phyloP scores from a whole-genome alignment of 1,140 invertebrate genomes.

The Drosophila sp. region DNA sequence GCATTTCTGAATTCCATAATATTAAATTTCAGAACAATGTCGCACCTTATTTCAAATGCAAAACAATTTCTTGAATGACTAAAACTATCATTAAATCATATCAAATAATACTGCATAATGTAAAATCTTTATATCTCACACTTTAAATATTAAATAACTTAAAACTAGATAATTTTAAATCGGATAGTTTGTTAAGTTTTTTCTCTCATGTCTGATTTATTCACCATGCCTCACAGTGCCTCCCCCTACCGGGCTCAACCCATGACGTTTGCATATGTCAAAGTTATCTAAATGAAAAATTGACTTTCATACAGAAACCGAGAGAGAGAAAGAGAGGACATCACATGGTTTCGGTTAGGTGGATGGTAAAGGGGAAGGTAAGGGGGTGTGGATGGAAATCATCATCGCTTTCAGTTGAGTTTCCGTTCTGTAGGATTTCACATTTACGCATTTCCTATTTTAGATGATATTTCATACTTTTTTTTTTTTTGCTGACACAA shows the following conservation, averaged over 20 bases:
- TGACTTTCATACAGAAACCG: slow-evolving; percentile 71
- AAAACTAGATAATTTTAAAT: too few species aligned
- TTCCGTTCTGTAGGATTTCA: slow-evolving; percentile 79
- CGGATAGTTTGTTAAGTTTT: too few species aligned
- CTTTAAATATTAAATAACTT: too few species aligned
- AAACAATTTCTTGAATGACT: too few species aligned
- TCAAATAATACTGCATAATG: too few species aligned
- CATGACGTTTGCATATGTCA: slow-evolving; percentile 80
- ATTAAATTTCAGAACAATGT: too few species aligned
- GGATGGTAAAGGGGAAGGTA: background rate
- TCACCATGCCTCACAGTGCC: slow-evolving; percentile 24
- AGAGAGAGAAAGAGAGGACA: slow-evolving; percentile 23
- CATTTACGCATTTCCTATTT: slow-evolving; percentile 81
- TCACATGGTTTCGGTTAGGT: slow-evolving; percentile 5
- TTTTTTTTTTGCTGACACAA: slow-evolving; percentile 77
- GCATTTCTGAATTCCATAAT: too few species aligned
- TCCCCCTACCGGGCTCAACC: slow-evolving; percentile 24
- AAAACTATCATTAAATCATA: too few species aligned
- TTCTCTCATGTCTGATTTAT: background rate
- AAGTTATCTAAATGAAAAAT: slow-evolving; percentile 82
- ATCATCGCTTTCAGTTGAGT: slow-evolving; percentile 69
- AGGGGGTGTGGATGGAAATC: slow-evolving; percentile 39
- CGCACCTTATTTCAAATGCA: too few species aligned
- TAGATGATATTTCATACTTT: slow-evolving; percentile 81
- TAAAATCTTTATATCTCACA: too few species aligned